These are phyloP conservation scores for Candoia aspera DNA, from an alignment of 2,113 vertebrate species.

Conservation along the genomic window DNA sequence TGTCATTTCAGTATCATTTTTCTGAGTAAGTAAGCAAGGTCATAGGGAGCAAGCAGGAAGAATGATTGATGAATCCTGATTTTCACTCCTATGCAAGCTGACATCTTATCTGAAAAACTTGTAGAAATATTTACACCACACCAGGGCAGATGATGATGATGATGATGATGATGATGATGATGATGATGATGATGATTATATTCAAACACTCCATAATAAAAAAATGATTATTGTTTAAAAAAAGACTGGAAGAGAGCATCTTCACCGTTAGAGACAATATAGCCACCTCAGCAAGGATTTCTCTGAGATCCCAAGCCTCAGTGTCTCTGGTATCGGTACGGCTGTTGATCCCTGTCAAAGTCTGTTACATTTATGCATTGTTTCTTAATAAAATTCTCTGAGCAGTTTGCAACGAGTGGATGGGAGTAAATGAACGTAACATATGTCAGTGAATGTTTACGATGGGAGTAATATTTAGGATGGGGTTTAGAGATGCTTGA, in stretches of 20 bases:
- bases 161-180: no score
- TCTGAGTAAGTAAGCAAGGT: constrained; percentile 34
- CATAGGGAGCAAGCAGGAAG: constrained; percentile 11
- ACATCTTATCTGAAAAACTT: constrained; percentile 53
- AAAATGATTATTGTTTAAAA: background rate
- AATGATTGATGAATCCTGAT: constrained; percentile 47
- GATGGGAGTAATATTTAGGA: no score
- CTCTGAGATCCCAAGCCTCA: background rate
- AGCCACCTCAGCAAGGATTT: background rate
- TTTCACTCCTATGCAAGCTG: constrained; percentile 40
- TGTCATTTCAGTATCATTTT: constrained; percentile 37
- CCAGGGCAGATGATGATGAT: no score
- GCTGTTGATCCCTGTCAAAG: background rate
- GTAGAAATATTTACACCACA: constrained; percentile 46
- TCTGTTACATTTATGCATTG: background rate
- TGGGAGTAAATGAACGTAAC: background rate
- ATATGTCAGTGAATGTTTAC: no score
- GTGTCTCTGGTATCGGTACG: background rate
- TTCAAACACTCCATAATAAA: background rate
- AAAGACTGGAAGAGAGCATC: background rate
- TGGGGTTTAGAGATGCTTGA: background rate
- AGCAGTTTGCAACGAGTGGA: background rate
- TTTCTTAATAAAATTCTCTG: background rate
- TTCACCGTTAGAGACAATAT: background rate
- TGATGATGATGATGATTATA: no score